Conservation (phyloP, 2,888 invertebrate species). For the Phymatocera aterrima region DNA sequence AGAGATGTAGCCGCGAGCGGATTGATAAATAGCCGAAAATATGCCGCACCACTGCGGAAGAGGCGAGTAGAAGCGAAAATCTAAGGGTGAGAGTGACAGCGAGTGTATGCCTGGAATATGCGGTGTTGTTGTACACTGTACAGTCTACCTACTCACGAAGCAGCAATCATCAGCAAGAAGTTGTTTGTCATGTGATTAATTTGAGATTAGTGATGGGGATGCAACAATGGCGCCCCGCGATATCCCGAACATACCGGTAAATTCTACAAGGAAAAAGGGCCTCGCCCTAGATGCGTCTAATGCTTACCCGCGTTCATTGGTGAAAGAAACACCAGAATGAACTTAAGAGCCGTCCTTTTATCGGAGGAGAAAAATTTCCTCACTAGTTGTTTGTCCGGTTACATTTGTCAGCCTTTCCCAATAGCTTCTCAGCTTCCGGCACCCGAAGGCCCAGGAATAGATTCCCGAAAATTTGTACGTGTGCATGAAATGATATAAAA, state of each 20-base stretch:
- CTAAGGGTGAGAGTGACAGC: background rate
- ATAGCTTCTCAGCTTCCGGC: background rate
- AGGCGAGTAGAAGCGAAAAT: background rate
- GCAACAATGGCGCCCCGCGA: background rate
- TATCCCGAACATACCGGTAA: background rate
- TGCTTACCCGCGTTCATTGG: background rate
- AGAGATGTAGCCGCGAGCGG: conserved; percentile 31
- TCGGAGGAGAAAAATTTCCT: conserved; percentile 21
- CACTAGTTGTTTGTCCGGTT: background rate
- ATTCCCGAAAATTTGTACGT: background rate
- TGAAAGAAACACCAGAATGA: conserved; percentile 3
- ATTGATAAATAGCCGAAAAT: conserved; percentile 42
- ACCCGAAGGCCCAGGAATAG: too few species aligned
- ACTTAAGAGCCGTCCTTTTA: conserved; percentile 12
- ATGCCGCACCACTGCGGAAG: background rate
- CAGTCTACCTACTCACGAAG: background rate
- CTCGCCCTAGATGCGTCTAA: background rate
- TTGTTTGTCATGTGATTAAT: conserved; percentile 64
- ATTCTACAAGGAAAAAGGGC: background rate
- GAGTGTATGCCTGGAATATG: conserved; percentile 33
- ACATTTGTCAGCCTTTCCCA: background rate
- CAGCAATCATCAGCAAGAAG: conserved; percentile 53
- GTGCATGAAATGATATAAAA: background rate
- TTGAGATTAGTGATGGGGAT: conserved; percentile 54
- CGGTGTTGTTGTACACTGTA: background rate